Evolutionary conservation across 1,140 invertebrate species (phyloP), one percentile per base, ranked within the genome.

Genomic region (Luehdorfia chinensis): DNA sequence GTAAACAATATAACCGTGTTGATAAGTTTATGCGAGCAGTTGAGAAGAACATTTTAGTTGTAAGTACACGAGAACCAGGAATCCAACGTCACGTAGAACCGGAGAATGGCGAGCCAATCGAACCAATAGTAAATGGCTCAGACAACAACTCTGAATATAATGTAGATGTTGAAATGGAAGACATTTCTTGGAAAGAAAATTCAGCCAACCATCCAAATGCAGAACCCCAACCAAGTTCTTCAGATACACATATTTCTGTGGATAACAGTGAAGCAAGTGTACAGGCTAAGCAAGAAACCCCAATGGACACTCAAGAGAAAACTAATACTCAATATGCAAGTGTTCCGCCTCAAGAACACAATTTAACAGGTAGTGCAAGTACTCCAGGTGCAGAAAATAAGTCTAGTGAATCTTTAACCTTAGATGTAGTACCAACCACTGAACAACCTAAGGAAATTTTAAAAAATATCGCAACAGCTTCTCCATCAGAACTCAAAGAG

Each of bases 1-100:
- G 92, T n/a, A 96, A 95, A 75, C 95, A 99, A 72, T 99, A 99
- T 77, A 97, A 94, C 66, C 89, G 96, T 48, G 94, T 96, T 33
- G 97, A 99, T 75, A 99, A 99, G 84, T 99, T 96, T 75, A 94
- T 99, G 92, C 87, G 97, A 39, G 97, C 96, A 0, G 90, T 98
- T 19, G 96, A 97, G 67, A 97, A 97, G 81, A 98, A 97, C 75
- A 94, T 98, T 52, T 84, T 97, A 59, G 97, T 98, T 37, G 96
- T 99, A 2, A 97, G 95, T 55, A 98, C 96, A n/a, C 92, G 96
- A 25, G 96, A 98, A 75, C 95, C 96, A 1, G 93, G 93, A 34
- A 86, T 69, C 47, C 89, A 87, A 65, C 88, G 75, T 52, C 90
- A 75, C 52, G 87, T 72, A 11, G 90, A 91, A 57, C 89, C 89